Conservation (phyloP, 2,888 invertebrate species). For the Drosophila quinaria region DNA sequence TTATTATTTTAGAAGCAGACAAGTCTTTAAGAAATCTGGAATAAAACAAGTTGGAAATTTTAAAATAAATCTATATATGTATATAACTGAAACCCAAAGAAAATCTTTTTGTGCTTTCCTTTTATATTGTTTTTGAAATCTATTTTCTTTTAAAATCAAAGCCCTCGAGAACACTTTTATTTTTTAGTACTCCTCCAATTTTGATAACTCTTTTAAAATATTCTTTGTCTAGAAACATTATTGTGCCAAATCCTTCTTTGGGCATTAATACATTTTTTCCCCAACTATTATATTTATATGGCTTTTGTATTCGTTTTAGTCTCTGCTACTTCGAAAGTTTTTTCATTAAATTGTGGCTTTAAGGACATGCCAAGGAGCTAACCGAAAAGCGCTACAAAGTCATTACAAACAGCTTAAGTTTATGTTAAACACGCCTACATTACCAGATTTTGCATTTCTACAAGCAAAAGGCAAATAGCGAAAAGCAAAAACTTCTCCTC, state of each 20-base stretch:
- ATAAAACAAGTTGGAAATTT: too few relatives aligned
- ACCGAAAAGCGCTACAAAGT: slow-evolving; percentile 60
- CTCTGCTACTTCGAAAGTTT: slow-evolving; percentile 48
- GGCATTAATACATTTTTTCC: background rate
- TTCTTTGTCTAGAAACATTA: slow-evolving; percentile 9
- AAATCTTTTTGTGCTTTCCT: too few relatives aligned
- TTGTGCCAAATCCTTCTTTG: background rate
- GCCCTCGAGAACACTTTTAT: background rate
- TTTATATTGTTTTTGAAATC: too few relatives aligned
- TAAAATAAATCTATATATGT: too few relatives aligned
- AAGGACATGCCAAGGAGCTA: slow-evolving; percentile 32
- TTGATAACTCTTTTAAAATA: background rate
- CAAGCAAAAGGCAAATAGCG: slow-evolving; percentile 33
- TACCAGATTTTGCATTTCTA: slow-evolving; percentile 73
- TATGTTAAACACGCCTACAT: slow-evolving; percentile 78
- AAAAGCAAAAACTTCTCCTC: background rate
- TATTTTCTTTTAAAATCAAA: too few relatives aligned
- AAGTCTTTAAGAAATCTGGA: too few relatives aligned
- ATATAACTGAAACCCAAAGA: too few relatives aligned
- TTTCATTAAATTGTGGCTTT: slow-evolving; percentile 65
- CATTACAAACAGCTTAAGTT: slow-evolving; percentile 79
- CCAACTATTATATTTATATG: slow-evolving; percentile 18
- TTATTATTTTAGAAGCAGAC: too few relatives aligned
- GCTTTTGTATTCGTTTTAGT: slow-evolving; percentile 10
- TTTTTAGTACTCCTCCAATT: background rate